Base-by-base conservation (phyloP, 2,888 invertebrate species). In the Phanerotoma sp. region DNA sequence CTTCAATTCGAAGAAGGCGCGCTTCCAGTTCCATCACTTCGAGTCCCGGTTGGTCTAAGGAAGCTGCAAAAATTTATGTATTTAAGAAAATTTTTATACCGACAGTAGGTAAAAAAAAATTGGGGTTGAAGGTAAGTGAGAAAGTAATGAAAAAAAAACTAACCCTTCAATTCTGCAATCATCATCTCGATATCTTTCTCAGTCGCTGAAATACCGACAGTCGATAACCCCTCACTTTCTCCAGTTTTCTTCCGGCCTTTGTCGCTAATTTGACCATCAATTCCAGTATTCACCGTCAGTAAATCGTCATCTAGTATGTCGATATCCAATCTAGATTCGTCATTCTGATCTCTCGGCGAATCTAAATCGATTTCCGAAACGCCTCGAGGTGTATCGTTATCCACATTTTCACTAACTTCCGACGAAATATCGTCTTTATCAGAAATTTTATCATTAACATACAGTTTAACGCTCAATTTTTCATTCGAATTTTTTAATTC, bases 1-100 rank as follows among this genome's bases (percentile, higher is more conserved):
- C n/a, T 66, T 86, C 83, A 57, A 82, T 81, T 41, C 83, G 78
- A 42, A 86, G 79, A 59, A 84, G 78, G 71, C 85, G 84, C 15
- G 85, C 84, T 74, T 86, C 84, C 25, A 74, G 50, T 49, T 75
- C 75, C 3, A 73, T 67, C 21, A 71, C 73, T 55, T 74, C 77
- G 47, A 74, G 52, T 7, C 75, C 75, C 5, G 77, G 76, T 60
- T 74, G 75, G 28, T 71, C 69, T 65, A 77, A 54, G 3, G 77
- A 76, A 44, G 74, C 77, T 75, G 56, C 42, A 57, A 41, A 33
- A 35, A 32, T 49, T 35, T 18, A 38, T 20, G n/a, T n/a, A n/a
- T n/a, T n/a, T n/a, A 18, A 38, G 13, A 21, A 13, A 48, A 48
- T 20, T 30, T n/a, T 7, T 35, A 13, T 25, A 52, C n/a, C 32